Base-by-base conservation (phyloP, 2,888 invertebrate species). In the Anoncus sp. region DNA sequence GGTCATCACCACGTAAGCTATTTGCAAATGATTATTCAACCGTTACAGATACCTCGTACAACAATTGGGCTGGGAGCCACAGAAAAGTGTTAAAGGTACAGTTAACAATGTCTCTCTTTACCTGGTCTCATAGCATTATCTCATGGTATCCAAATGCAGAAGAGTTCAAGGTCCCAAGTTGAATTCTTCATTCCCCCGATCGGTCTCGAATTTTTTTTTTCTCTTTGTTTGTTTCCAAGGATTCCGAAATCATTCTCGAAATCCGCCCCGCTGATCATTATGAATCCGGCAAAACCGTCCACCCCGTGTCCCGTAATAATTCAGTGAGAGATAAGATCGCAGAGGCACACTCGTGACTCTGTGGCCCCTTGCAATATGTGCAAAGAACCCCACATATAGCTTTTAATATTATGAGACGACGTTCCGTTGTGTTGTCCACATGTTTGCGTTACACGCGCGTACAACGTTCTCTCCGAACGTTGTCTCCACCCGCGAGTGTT, bases 31-130 rank as follows among this genome's bases (percentile, higher is more conserved):
- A 72, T 16, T 5, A 22, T 40, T 47, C 20, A 67, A 73, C 77
- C 67, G 38, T 87, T 86, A 51, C 85, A 91, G 91, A 53, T 92
- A 91, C 89, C 94, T 96, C 93, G 92, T 95, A 70, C 93, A 94
- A 77, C 92, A 93, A 71, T 89, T 95, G 87, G 92, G 93, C 24
- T 92, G 94, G 80, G 86, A 92, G 2, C 92, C 94, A 14, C 84
- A 91, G 20, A 92, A 93, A 49, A 94, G 95, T 49, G 92, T 96
- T 67, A 88, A 92, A 85, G 92, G 96, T 96, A 91, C 91, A 92
- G n/a, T 40, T 20, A n/a, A n/a, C 20, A 49, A 31, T 31, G 6
- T 67, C 4, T 38, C 20, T 49, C 22, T 35, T 51, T n/a, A n/a
- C 12, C 49, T 18, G 16, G 12, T 7, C 5, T 38, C 38, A 18